These are phyloP conservation scores for Agapostemon virescens DNA, from an alignment of 2,888 invertebrate genomes.

Conservation along the genomic window DNA sequence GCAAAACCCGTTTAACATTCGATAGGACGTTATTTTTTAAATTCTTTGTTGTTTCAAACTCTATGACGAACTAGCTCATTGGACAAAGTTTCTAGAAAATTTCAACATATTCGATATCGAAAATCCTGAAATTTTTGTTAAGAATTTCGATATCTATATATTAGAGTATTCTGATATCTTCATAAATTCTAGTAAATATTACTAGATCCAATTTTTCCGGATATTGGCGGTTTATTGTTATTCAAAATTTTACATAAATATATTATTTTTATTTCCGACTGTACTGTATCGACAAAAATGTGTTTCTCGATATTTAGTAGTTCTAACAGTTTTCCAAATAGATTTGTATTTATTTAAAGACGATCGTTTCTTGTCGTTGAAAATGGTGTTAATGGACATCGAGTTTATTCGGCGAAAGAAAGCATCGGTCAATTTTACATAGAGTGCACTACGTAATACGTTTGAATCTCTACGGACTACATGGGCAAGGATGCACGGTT, in stretches of 20 bases:
- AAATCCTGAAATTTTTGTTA: too few relatives aligned
- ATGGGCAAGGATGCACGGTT: constrained; percentile 25
- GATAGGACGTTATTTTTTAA: too few relatives aligned
- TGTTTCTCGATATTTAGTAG: neutral
- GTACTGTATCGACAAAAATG: neutral
- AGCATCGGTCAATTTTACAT: neutral
- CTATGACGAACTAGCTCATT: neutral
- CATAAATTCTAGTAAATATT: too few relatives aligned
- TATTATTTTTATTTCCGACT: too few relatives aligned
- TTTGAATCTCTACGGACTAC: constrained; percentile 13
- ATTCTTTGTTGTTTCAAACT: neutral
- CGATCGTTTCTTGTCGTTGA: neutral
- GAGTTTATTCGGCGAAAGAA: neutral
- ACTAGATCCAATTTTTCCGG: neutral
- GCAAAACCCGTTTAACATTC: neutral
- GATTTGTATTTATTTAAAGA: neutral
- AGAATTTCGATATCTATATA: too few relatives aligned
- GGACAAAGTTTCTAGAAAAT: too few relatives aligned
- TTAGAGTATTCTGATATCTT: too few relatives aligned
- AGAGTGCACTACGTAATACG: neutral
- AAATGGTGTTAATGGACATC: neutral
- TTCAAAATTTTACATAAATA: neutral
- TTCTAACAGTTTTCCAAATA: neutral
- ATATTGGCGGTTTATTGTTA: too few relatives aligned
- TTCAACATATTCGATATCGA: too few relatives aligned